phyloP scores from a whole-genome alignment of 1,140 invertebrate genomes.

The Sitodiplosis mosellana region DNA sequence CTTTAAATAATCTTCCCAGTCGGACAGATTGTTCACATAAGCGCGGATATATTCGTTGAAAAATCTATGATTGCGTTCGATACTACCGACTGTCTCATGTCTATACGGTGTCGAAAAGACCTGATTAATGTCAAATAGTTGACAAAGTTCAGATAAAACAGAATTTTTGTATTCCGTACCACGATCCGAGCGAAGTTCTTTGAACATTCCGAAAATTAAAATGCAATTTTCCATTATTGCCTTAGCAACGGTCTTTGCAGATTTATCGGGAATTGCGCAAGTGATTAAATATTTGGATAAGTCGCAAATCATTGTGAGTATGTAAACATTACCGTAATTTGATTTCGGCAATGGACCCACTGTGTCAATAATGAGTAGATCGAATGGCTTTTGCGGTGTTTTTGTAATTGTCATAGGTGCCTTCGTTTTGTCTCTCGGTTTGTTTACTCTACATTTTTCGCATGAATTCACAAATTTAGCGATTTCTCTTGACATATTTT shows the following conservation, averaged over 20 bases:
- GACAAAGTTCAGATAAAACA: not conserved
- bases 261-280: not conserved
- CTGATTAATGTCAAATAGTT: not conserved
- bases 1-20: constrained; percentile 3
- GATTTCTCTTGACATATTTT: not conserved
- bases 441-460: not conserved
- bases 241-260: constrained; percentile 1
- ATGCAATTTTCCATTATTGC: not conserved
- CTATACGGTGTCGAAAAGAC: not conserved
- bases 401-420: constrained; percentile 10
- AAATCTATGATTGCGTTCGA: constrained; percentile 1
- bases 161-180: not conserved
- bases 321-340: constrained; percentile 5
- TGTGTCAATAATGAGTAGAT: constrained; percentile 7
- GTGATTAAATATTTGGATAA: constrained; percentile 1
- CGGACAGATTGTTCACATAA: constrained; percentile 1
- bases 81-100: not conserved
- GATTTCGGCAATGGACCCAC: constrained; percentile 5
- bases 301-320: constrained; percentile 5
- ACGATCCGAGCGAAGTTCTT: not conserved
- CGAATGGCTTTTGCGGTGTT: constrained; percentile 5
- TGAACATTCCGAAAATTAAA: not conserved
- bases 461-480: not conserved
- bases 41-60: constrained; percentile 1
- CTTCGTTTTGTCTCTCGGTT: not conserved